These are phyloP conservation scores for Thamnaconus septentrionalis DNA, from an alignment of 2,113 vertebrate genomes.

Conservation along the genomic window DNA sequence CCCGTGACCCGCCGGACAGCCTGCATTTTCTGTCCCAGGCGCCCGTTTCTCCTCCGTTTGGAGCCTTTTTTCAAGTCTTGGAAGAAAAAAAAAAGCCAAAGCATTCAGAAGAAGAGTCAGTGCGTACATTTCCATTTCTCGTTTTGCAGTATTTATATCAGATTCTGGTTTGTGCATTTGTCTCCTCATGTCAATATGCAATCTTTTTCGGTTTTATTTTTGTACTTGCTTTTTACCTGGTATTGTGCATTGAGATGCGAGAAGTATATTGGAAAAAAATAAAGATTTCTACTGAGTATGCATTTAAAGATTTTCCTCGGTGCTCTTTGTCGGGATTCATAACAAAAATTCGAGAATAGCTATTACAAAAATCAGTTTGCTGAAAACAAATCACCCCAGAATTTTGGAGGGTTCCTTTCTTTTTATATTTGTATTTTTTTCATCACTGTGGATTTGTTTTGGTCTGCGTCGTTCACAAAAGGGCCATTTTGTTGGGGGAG, in stretches of 20 bases:
- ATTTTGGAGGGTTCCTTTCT: no score
- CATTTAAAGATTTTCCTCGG: constrained; percentile 42
- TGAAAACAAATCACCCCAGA: no score
- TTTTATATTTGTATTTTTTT: not conserved
- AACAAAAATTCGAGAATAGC: no score
- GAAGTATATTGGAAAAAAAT: constrained; percentile 72
- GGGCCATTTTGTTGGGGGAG: constrained; percentile 12
- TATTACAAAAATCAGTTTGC: no score
- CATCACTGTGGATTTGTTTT: not conserved
- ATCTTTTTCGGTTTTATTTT: constrained; percentile 65
- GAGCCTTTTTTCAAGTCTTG: constrained; percentile 56
- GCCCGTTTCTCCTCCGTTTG: constrained; percentile 72
- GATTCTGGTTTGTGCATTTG: constrained; percentile 50
- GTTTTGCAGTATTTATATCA: constrained; percentile 52
- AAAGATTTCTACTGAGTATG: constrained; percentile 74
- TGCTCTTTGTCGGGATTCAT: constrained; percentile 6
- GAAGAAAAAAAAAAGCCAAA: constrained; percentile 31
- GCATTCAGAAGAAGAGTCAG: constrained; percentile 47
- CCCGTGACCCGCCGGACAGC: constrained; percentile 96
- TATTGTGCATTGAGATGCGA: constrained; percentile 70
- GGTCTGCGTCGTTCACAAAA: constrained; percentile 4
- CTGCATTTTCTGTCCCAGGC: constrained; percentile 81
- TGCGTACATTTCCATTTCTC: constrained; percentile 34
- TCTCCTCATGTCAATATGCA: constrained; percentile 62
- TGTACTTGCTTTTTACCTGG: constrained; percentile 72